Conservation (phyloP, 2,888 invertebrate genomes). For the Hirtodrosophila histrioides region DNA sequence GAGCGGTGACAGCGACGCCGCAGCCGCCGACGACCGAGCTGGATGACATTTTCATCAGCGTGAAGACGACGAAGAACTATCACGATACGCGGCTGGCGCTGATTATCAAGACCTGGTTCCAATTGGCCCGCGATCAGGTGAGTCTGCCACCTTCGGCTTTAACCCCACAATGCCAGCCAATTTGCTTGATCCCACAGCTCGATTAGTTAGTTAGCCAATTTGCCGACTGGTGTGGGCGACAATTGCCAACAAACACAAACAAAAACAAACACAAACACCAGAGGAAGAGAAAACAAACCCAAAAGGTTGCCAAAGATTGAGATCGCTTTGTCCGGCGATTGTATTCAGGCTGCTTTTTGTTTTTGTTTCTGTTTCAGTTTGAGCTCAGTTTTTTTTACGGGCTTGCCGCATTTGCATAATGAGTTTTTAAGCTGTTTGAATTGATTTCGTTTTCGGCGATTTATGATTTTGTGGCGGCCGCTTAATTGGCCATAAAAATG, state of each 20-base stretch:
- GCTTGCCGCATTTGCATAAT: constrained; percentile 74
- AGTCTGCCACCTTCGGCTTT: constrained; percentile 64
- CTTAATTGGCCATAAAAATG: constrained; percentile 80
- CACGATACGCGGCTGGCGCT: constrained; percentile 93
- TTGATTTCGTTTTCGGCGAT: constrained; percentile 65
- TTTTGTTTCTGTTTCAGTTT: background rate
- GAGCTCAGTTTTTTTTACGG: constrained; percentile 15
- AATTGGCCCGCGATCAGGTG: constrained; percentile 95
- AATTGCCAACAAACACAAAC: constrained; percentile 37
- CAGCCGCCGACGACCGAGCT: constrained; percentile 89
- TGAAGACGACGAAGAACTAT: constrained; percentile 96
- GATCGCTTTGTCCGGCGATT: constrained; percentile 31
- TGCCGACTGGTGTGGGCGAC: constrained; percentile 60
- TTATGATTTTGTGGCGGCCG: constrained; percentile 66
- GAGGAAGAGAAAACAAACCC: constrained; percentile 23
- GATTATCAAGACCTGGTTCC: constrained; percentile 97
- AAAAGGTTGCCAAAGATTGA: constrained; percentile 58
- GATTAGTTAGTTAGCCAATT: constrained; percentile 68
- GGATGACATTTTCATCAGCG: constrained; percentile 96
- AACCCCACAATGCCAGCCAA: constrained; percentile 16
- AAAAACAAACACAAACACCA: constrained; percentile 8
- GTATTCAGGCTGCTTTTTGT: background rate
- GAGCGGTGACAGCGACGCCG: constrained; percentile 84
- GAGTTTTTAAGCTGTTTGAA: constrained; percentile 78
- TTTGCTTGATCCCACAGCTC: constrained; percentile 46